Conservation (phyloP, 2,888 invertebrate species). For the Ecliptopera silaceata region DNA sequence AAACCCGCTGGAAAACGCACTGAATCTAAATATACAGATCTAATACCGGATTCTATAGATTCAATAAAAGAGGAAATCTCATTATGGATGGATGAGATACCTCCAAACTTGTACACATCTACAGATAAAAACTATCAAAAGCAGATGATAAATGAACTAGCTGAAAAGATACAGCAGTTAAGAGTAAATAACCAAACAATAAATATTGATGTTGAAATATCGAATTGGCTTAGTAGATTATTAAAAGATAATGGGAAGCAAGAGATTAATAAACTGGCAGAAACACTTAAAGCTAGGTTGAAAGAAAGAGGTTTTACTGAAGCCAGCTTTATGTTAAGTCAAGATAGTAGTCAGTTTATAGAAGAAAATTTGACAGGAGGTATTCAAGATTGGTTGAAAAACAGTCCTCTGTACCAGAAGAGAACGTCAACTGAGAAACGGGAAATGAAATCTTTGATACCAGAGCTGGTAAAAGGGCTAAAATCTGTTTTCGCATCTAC, state of each 20-base stretch:
- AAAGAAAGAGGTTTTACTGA: slow-evolving; percentile 28
- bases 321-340: slow-evolving; percentile 14
- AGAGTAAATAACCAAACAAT: slow-evolving; percentile 14
- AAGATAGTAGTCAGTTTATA: slow-evolving; percentile 36
- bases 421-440: slow-evolving; percentile 27
- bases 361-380: slow-evolving; percentile 39
- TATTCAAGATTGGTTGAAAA: slow-evolving; percentile 42
- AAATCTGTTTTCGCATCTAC: slow-evolving; percentile 27
- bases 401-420: slow-evolving; percentile 33
- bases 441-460: slow-evolving; percentile 31
- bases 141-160: slow-evolving; percentile 31
- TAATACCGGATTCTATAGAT: slow-evolving; percentile 16
- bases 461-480: slow-evolving; percentile 33
- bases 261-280: slow-evolving; percentile 23
- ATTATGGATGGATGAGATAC: slow-evolving; percentile 34
- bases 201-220: slow-evolving; percentile 28
- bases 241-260: slow-evolving; percentile 13
- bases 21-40: not conserved
- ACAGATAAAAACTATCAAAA: slow-evolving; percentile 15
- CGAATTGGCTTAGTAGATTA: slow-evolving; percentile 17
- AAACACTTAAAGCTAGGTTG: slow-evolving; percentile 29
- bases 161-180: slow-evolving; percentile 26
- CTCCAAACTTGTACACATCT: slow-evolving; percentile 17
- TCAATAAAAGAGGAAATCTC: slow-evolving; percentile 36
- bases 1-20: slow-evolving; percentile 13